These are phyloP conservation scores for Regulus satrapa DNA, from an alignment of 2,113 vertebrate species.

Conservation along the genomic window DNA sequence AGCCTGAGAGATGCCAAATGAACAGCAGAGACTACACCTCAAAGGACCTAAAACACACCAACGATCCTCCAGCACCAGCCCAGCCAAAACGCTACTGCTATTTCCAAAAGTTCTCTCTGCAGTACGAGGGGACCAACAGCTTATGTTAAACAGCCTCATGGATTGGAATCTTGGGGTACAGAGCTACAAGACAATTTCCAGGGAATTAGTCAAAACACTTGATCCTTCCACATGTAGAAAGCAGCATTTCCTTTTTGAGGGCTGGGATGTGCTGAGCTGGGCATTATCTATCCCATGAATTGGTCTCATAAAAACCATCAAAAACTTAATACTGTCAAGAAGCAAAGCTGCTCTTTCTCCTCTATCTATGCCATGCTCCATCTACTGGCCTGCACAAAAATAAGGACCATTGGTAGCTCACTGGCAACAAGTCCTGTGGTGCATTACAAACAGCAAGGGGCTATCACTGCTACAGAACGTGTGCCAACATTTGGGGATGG, in stretches of 20 bases:
- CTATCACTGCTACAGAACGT: background rate
- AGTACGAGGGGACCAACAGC: background rate
- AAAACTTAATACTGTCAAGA: background rate
- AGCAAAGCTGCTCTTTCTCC: background rate
- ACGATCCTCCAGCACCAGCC: background rate
- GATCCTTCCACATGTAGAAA: background rate
- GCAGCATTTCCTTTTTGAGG: background rate
- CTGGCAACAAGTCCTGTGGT: background rate
- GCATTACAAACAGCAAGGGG: background rate
- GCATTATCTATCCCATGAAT: background rate
- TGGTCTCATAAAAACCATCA: background rate
- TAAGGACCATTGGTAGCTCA: background rate
- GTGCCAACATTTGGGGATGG: background rate
- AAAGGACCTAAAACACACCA: background rate
- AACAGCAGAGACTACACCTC: background rate
- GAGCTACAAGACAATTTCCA: background rate
- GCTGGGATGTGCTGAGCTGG: background rate
- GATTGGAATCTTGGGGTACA: background rate
- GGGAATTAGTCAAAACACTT: background rate
- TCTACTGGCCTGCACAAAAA: background rate
- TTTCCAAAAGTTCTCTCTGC: background rate
- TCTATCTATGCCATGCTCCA: too few relatives aligned
- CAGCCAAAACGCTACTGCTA: background rate
- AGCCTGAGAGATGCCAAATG: background rate
- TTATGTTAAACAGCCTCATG: fast-evolving